phyloP scores from a whole-genome alignment of 2,888 invertebrate species.

The Matsumyia berberina region DNA sequence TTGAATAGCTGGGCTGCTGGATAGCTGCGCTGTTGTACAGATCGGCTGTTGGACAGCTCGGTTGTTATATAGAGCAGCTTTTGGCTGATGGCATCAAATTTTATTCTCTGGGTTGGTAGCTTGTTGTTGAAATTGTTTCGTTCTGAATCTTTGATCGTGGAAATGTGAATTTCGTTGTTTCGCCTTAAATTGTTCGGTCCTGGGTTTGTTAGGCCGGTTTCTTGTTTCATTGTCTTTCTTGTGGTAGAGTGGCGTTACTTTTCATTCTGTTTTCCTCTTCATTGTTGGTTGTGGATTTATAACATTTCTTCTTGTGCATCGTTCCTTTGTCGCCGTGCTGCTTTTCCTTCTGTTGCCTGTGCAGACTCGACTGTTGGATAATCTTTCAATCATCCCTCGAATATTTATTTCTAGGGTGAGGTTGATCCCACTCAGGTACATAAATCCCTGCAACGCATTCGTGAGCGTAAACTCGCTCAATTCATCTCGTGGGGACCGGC shows the following conservation, averaged over 20 bases:
- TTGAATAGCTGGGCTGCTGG: background rate
- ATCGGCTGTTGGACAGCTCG: background rate
- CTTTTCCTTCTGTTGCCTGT: background rate
- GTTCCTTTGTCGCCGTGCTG: background rate
- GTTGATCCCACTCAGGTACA: conserved; percentile 99
- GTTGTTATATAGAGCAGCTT: background rate
- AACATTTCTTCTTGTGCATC: too few species aligned
- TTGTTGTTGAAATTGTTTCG: too few species aligned
- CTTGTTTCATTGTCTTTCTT: background rate
- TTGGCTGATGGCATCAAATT: background rate
- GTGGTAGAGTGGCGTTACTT: too few species aligned
- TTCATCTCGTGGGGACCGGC: conserved; percentile 99
- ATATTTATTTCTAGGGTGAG: conserved; percentile 90
- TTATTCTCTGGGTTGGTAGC: too few species aligned
- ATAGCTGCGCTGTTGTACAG: background rate
- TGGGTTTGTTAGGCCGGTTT: too few species aligned
- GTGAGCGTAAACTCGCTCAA: conserved; percentile 96
- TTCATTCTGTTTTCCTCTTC: too few species aligned
- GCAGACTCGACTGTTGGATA: background rate
- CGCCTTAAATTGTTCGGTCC: too few species aligned
- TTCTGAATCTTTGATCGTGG: background rate
- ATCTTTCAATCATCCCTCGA: background rate
- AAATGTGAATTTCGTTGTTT: too few species aligned
- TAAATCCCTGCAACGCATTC: conserved; percentile 97
- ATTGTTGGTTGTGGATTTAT: background rate